Evolutionary conservation across 2,113 vertebrate genomes (phyloP), one percentile per base, ranked within the genome.

Genomic region (Xiphophorus maculatus): DNA sequence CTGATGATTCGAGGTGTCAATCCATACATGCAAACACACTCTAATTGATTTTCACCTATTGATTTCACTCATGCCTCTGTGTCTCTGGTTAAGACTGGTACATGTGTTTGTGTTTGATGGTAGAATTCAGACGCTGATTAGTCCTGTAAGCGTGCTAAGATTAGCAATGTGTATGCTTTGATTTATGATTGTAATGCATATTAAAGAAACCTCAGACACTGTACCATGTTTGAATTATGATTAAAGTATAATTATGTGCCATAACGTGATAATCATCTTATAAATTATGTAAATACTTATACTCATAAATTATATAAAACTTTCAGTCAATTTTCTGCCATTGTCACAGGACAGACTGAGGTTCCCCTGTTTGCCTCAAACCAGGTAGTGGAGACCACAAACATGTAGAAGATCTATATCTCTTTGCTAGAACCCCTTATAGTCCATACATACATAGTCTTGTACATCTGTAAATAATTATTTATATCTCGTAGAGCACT

Each of bases 21-120:
- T 92, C 93, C 82, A 93, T 92, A 93, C 89, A 91, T 90, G 90
- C 93, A 93, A 93, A 93, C 91, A 91, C 83, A 92, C 84, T 90
- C 87, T 93, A 91, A 93, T 91, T 88, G 93, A 93, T 93, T 93
- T 93, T 89, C 77, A 62, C 76, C 86, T 79, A 93, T 91, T 88
- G 91, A 93, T 93, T 91, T 58, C 71, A 54, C 84, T 42, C 5
- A 66, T 61, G 76, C 81, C 81, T 82, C 72, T 66, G 82, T 58
- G 27, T 70, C 78, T 84, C 79, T 90, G 84, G 81, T 91, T 89
- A 89, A 88, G 85, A 89, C 1, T 51, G 63, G 87, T 87, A 82
- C 86, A 86, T 75, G 83, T 68, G 60, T 81, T 80, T 83, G 80
- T 79, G 63, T 90, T 86, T 89, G 82, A 90, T 86, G 84, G 85